These are phyloP conservation scores for Hydropotes inermis DNA, from an alignment of 2,113 vertebrate species.

Conservation along the genomic window DNA sequence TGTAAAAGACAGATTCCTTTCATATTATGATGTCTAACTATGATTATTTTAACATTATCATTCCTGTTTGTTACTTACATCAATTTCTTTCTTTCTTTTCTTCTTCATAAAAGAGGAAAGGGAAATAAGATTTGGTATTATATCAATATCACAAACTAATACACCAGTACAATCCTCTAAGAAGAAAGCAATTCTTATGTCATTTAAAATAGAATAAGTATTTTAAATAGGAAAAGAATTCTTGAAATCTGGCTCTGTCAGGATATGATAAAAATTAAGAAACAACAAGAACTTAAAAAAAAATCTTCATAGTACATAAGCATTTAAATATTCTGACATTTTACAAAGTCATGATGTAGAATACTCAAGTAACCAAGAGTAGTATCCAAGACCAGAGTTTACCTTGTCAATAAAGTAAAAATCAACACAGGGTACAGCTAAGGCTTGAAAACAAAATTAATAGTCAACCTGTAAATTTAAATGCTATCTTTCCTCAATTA, in stretches of 20 bases:
- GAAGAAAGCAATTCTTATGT: background rate
- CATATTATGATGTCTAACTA: background rate
- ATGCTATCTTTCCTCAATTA: background rate
- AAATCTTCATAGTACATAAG: background rate
- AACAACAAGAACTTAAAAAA: background rate
- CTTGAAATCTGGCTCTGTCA: background rate
- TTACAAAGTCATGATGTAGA: background rate
- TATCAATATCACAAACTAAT: background rate
- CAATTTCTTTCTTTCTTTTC: background rate
- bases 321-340: background rate
- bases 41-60: background rate
- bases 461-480: background rate
- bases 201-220: background rate
- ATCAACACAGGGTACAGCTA: background rate
- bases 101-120: background rate
- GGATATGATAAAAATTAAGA: slow-evolving; percentile 2
- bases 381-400: background rate
- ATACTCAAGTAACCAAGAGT: background rate
- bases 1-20: slow-evolving; percentile 17
- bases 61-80: background rate
- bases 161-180: background rate
- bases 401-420: background rate
- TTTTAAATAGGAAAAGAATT: slow-evolving; percentile 17
- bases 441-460: background rate
- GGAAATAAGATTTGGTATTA: background rate